phyloP scores from a whole-genome alignment of 2,888 invertebrate species.

The Myopa testacea region DNA sequence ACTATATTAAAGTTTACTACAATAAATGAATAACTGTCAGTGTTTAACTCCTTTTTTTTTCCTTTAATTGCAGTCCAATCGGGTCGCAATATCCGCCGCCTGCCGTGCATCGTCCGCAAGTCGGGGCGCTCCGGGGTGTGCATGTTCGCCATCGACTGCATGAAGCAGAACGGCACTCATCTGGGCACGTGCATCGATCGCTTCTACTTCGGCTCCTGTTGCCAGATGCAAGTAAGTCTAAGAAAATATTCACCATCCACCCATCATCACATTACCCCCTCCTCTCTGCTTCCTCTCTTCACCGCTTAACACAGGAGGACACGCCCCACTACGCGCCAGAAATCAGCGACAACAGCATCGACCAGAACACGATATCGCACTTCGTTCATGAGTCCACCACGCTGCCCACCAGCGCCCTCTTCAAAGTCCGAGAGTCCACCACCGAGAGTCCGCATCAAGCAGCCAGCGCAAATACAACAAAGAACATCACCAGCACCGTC shows the following conservation, averaged over 20 bases:
- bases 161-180: slow-evolving; percentile 90
- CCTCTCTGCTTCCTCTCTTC: neutral
- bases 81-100: slow-evolving; percentile 88
- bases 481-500: slow-evolving; percentile 39
- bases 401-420: slow-evolving; percentile 60
- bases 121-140: slow-evolving; percentile 86
- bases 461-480: slow-evolving; percentile 25
- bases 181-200: slow-evolving; percentile 92
- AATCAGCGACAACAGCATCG: slow-evolving; percentile 68
- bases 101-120: slow-evolving; percentile 86
- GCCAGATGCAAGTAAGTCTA: slow-evolving; percentile 75
- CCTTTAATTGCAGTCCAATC: slow-evolving; percentile 75
- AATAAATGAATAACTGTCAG: neutral
- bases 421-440: slow-evolving; percentile 53
- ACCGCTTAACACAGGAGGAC: slow-evolving; percentile 52
- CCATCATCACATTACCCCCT: neutral
- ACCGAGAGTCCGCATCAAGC: slow-evolving; percentile 51
- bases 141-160: slow-evolving; percentile 94
- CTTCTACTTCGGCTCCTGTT: slow-evolving; percentile 94
- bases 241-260: neutral
- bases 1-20: no score
- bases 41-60: no score
- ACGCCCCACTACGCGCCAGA: slow-evolving; percentile 62
- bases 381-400: slow-evolving; percentile 66
- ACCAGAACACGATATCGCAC: slow-evolving; percentile 68